Percentiles rank a stretch among this genome's conserved stretches.
Conservation (phyloP, 2,888 invertebrate species). For the Notodromas monacha region DNA sequence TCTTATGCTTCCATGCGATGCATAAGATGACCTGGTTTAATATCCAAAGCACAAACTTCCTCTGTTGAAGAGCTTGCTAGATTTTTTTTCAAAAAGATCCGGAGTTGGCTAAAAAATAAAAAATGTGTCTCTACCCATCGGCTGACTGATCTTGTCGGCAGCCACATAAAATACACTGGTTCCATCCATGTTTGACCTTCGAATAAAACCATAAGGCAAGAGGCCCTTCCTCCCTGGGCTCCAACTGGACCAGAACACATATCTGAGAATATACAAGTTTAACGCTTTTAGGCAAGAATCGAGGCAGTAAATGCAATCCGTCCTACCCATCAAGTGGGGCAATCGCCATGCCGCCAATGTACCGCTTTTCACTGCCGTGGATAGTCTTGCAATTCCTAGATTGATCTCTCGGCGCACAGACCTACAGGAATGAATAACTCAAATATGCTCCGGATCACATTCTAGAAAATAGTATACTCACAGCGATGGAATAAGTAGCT, state of each 20-base stretch:
- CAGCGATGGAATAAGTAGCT: background rate
- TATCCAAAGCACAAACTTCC: no score
- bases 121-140: no score
- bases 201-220: background rate
- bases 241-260: background rate
- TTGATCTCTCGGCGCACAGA: no score
- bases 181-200: background rate
- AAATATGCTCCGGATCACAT: background rate
- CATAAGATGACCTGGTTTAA: no score
- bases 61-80: no score
- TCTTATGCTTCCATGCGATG: no score
- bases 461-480: constrained; percentile 4
- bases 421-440: no score
- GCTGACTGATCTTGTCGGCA: background rate
- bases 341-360: background rate
- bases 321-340: background rate
- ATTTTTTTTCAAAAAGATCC: no score
- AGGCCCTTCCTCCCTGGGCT: background rate
- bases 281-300: background rate
- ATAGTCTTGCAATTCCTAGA: no score
- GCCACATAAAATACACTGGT: constrained; percentile 1
- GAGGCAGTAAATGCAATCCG: background rate
- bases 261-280: background rate
- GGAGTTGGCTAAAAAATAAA: no score
- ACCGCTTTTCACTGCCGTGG: no score